A percentile compares a stretch with the other conserved stretches of the same genome.
Conservation (phyloP, 2,888 invertebrate genomes). For the Actias luna region DNA sequence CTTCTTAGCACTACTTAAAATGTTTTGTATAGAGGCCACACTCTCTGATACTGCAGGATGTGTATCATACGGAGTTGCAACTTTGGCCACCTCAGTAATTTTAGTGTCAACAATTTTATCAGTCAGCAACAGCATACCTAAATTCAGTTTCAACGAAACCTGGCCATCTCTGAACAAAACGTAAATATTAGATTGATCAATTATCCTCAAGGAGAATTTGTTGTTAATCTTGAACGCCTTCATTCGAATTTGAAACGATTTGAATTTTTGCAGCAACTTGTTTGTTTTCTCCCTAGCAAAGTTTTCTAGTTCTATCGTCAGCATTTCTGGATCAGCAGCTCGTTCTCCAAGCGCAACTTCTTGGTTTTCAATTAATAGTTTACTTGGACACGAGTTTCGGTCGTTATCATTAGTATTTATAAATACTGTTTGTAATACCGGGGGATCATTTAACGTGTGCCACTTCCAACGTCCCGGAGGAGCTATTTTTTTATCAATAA, state of each 20-base stretch:
- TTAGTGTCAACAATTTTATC: slow-evolving; percentile 60
- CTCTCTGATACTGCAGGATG: slow-evolving; percentile 19
- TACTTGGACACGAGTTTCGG: too few relatives aligned
- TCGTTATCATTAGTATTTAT: slow-evolving; percentile 30
- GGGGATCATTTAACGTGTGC: slow-evolving; percentile 59
- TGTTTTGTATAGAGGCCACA: slow-evolving; percentile 33
- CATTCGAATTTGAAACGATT: slow-evolving; percentile 49
- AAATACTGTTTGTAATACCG: slow-evolving; percentile 40
- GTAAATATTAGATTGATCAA: slow-evolving; percentile 51
- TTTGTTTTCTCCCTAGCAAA: slow-evolving; percentile 39
- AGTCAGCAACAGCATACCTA: slow-evolving; percentile 62
- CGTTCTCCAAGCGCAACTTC: slow-evolving; percentile 5
- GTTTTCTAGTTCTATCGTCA: slow-evolving; percentile 48
- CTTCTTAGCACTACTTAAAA: slow-evolving; percentile 26
- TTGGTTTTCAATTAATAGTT: slow-evolving; percentile 13
- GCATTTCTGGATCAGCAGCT: slow-evolving; percentile 31
- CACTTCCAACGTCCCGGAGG: slow-evolving; percentile 54
- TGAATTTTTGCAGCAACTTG: slow-evolving; percentile 41
- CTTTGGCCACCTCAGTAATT: slow-evolving; percentile 34
- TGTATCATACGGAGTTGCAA: slow-evolving; percentile 43
- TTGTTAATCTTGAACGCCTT: slow-evolving; percentile 55
- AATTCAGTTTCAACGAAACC: slow-evolving; percentile 42
- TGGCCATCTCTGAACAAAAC: slow-evolving; percentile 43
- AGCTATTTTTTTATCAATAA: slow-evolving; percentile 47
- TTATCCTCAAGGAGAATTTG: slow-evolving; percentile 50